Conservation (phyloP, 2,797 vertebrate genomes). For the Sebastes vulpes region DNA sequence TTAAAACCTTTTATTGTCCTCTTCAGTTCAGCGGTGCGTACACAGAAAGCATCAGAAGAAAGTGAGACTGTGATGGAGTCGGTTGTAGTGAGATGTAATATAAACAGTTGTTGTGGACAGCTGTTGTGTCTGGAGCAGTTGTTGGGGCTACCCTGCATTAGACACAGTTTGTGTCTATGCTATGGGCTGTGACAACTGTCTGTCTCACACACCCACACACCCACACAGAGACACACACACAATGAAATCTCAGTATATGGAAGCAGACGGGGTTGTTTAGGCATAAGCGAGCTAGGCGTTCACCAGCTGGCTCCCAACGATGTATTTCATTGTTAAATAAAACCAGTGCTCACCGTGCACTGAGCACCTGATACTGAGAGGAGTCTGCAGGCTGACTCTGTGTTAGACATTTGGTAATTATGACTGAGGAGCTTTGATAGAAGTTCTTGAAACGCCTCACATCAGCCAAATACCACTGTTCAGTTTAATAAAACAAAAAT, state of each 20-base stretch:
- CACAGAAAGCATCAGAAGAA: background rate
- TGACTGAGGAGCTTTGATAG: no score
- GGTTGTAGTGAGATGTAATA: background rate
- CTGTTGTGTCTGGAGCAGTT: slow-evolving; percentile 14
- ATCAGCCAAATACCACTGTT: no score
- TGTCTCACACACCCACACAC: background rate
- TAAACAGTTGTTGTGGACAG: background rate
- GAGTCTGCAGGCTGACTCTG: no score
- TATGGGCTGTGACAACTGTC: background rate
- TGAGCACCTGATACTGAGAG: no score
- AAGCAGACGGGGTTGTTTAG: background rate
- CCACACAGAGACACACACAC: no score
- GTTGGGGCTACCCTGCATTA: background rate
- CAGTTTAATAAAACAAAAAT: no score
- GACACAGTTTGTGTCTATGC: background rate
- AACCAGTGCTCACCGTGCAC: background rate
- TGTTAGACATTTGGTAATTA: no score
- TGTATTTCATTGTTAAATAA: background rate
- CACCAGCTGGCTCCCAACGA: background rate
- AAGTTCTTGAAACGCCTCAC: no score
- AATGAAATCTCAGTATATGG: background rate
- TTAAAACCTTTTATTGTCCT: background rate
- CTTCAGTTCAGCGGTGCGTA: background rate
- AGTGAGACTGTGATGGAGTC: background rate
- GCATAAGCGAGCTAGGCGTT: background rate